These are phyloP conservation scores for Melanotaenia maccullochi DNA, from an alignment of 2,797 vertebrate species.

Conservation along the genomic window DNA sequence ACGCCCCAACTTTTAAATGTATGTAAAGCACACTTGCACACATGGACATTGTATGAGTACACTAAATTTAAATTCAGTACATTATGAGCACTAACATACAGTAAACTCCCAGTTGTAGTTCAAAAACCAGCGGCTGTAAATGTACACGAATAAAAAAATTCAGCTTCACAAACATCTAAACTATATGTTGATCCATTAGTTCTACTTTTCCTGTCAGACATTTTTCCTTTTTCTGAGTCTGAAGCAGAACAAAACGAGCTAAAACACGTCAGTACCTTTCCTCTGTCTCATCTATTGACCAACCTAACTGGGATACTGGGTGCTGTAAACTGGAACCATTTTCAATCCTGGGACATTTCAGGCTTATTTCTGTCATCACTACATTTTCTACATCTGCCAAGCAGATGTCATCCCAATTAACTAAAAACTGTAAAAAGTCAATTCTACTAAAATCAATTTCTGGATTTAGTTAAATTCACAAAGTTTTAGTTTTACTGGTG, in stretches of 20 bases:
- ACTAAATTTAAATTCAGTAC: slow-evolving; percentile 9
- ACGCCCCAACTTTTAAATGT: neutral
- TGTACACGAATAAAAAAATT: neutral
- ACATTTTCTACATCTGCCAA: neutral
- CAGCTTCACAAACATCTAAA: neutral
- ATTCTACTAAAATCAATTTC: neutral
- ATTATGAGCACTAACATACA: neutral
- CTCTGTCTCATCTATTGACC: too few species aligned
- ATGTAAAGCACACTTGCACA: neutral
- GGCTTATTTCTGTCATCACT: neutral
- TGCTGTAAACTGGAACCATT: neutral
- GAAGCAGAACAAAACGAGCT: neutral
- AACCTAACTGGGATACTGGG: neutral
- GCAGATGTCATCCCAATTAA: too few species aligned
- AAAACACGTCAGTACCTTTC: neutral
- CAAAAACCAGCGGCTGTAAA: neutral
- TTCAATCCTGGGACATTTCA: neutral
- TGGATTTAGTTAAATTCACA: neutral
- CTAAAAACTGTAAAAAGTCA: too few species aligned
- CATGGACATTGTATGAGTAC: neutral
- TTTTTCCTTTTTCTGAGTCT: neutral
- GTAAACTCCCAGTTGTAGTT: neutral
- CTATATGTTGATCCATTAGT: neutral
- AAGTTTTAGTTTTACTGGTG: neutral
- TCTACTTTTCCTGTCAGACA: neutral